These are phyloP conservation scores for Gopherus evgoodei DNA, from an alignment of 2,113 vertebrate species.

Conservation along the genomic window DNA sequence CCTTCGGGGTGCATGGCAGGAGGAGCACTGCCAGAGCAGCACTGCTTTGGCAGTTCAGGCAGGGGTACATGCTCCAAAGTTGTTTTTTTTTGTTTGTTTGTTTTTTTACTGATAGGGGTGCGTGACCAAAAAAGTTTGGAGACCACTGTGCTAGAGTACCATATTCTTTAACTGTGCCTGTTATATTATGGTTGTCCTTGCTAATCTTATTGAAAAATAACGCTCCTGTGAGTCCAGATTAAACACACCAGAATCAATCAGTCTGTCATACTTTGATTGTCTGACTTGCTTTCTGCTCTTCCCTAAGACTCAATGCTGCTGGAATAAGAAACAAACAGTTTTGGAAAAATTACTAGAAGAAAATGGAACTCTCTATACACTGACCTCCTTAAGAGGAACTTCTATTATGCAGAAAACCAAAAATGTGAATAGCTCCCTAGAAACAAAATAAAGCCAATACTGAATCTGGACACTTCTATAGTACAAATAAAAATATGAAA, in stretches of 20 bases:
- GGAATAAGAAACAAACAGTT: not conserved
- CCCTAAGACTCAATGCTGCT: not conserved
- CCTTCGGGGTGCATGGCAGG: too few relatives aligned
- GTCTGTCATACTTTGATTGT: not conserved
- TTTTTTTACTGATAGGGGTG: too few relatives aligned
- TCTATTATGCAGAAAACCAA: not conserved
- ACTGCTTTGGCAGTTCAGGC: too few relatives aligned
- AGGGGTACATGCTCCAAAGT: too few relatives aligned
- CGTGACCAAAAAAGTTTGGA: too few relatives aligned
- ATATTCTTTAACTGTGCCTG: slow-evolving; percentile 54
- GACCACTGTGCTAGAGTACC: slow-evolving; percentile 27
- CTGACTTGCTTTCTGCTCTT: too few relatives aligned
- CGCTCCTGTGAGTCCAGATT: slow-evolving; percentile 56
- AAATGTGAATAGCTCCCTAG: not conserved
- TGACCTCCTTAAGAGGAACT: not conserved
- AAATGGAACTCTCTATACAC: not conserved
- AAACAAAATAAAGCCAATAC: not conserved
- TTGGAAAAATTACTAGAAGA: slow-evolving; percentile 7
- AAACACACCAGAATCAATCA: not conserved
- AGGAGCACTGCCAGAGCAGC: too few relatives aligned
- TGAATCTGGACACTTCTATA: not conserved
- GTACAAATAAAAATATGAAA: not conserved
- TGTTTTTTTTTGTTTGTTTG: too few relatives aligned
- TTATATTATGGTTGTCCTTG: slow-evolving; percentile 58
- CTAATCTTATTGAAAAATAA: slow-evolving; percentile 38